These are phyloP conservation scores for Apamea anceps DNA, from an alignment of 2,888 invertebrate species.

Conservation along the genomic window DNA sequence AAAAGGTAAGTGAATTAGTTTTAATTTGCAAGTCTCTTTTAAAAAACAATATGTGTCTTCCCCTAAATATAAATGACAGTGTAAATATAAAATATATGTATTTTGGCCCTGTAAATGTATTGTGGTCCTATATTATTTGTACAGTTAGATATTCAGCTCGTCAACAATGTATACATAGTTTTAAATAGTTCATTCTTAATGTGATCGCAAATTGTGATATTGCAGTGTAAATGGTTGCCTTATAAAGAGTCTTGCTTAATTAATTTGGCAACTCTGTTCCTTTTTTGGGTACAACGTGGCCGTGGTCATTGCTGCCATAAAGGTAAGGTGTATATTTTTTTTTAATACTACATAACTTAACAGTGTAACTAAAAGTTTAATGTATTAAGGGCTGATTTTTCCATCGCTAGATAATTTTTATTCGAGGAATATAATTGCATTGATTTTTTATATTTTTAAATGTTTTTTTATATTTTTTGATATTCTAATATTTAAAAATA, in stretches of 20 bases:
- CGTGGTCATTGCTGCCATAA: not conserved
- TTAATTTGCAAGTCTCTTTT: not conserved
- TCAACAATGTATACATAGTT: constrained; percentile 48
- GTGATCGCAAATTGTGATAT: constrained; percentile 41
- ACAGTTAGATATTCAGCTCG: constrained; percentile 51
- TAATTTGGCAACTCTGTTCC: constrained; percentile 49
- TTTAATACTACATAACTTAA: not conserved
- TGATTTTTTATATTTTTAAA: too few relatives aligned
- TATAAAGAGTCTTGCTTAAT: constrained; percentile 5
- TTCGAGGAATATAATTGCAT: too few relatives aligned
- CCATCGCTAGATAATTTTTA: too few relatives aligned
- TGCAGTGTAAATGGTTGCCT: constrained; percentile 33
- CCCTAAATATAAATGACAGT: constrained; percentile 40
- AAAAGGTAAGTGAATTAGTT: not conserved
- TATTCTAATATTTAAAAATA: too few relatives aligned
- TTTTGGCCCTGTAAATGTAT: constrained; percentile 49
- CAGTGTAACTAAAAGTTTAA: not conserved
- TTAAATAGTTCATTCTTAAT: constrained; percentile 13
- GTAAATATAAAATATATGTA: constrained; percentile 53
- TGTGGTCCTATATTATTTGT: constrained; percentile 51
- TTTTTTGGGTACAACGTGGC: not conserved
- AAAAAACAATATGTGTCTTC: not conserved
- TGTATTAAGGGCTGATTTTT: not conserved
- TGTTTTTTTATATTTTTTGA: too few relatives aligned
- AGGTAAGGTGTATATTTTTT: not conserved